Percentiles rank a stretch among this genome's conserved stretches.
These are phyloP conservation scores for Cryptotermes secundus DNA, from an alignment of 1,140 invertebrate species.

Conservation along the genomic window DNA sequence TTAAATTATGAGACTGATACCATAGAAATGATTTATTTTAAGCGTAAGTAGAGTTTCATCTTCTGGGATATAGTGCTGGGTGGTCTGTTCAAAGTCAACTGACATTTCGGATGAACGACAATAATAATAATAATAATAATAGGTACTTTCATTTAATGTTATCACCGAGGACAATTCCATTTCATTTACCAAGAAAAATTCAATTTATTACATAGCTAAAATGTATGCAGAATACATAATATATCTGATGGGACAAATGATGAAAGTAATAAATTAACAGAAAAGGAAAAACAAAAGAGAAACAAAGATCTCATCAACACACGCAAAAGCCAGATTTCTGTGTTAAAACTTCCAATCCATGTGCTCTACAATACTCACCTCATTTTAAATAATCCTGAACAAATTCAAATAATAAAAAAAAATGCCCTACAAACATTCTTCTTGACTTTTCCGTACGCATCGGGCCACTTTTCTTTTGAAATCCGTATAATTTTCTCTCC, in stretches of 20 bases:
- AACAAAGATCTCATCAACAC: not conserved
- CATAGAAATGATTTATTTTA: no score
- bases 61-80: no score
- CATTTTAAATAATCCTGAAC: constrained; percentile 11
- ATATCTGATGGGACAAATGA: not conserved
- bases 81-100: no score
- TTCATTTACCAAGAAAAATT: not conserved
- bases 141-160: not conserved
- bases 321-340: not conserved
- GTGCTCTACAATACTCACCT: not conserved
- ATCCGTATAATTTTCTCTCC: constrained; percentile 94
- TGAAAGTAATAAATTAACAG: not conserved
- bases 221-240: not conserved
- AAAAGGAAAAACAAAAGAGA: not conserved
- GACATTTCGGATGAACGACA: no score
- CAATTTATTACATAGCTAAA: not conserved
- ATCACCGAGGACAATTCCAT: not conserved
- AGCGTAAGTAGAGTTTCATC: no score
- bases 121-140: no score
- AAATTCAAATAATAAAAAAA: constrained; percentile 23
- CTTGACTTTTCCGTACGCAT: constrained; percentile 98
- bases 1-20: no score
- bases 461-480: constrained; percentile 97
- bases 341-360: not conserved
- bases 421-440: constrained; percentile 77